A percentile compares a stretch with the other conserved stretches of the same genome.
phyloP scores from a whole-genome alignment of 2,797 vertebrate genomes.

The Myripristis jacobus region DNA sequence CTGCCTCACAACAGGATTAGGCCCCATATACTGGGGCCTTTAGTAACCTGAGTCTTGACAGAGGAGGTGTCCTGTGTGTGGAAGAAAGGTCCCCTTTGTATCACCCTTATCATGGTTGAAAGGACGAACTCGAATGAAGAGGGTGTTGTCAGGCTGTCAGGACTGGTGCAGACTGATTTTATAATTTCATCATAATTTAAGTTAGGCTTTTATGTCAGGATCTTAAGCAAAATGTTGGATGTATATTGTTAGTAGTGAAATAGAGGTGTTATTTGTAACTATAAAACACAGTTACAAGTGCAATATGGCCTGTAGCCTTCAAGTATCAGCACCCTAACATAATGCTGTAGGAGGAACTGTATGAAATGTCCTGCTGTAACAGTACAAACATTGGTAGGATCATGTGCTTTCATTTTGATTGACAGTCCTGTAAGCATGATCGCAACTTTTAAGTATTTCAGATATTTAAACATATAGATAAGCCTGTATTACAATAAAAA shows the following conservation, averaged over 20 bases:
- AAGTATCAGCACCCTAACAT: no score
- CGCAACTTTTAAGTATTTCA: no score
- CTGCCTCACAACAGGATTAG: constrained; percentile 66
- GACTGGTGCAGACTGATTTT: constrained; percentile 2
- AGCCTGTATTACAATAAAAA: no score
- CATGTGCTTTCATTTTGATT: no score
- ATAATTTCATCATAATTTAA: neutral
- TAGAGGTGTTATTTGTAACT: no score
- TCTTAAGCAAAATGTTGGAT: constrained; percentile 11
- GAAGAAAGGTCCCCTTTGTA: constrained; percentile 77
- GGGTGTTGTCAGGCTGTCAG: constrained; percentile 3
- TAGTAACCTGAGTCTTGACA: constrained; percentile 73
- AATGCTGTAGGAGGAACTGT: no score
- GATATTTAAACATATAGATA: no score
- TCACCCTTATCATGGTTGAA: constrained; percentile 21
- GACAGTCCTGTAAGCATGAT: no score
- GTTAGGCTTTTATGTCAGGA: neutral
- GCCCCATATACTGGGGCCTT: no score
- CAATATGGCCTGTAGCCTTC: no score
- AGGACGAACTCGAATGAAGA: constrained; percentile 36
- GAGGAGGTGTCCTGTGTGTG: constrained; percentile 53
- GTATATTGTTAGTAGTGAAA: neutral
- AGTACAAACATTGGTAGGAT: neutral
- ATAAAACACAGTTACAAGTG: no score
- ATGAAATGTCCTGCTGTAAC: no score